These are phyloP conservation scores for Lethenteron reissneri DNA, from an alignment of 2,113 vertebrate genomes.

Conservation along the genomic window DNA sequence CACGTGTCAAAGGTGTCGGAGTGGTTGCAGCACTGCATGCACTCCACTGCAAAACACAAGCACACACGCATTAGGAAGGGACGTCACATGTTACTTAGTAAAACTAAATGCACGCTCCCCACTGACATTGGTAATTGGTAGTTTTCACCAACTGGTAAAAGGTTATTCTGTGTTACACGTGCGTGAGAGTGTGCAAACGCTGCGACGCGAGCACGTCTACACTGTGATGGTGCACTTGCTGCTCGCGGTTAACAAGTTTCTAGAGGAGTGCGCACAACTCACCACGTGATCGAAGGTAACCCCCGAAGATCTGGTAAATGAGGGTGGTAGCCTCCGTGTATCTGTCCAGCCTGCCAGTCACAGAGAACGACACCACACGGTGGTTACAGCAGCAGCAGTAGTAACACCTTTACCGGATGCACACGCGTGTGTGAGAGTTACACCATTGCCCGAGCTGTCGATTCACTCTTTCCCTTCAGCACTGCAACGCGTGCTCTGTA, in stretches of 20 bases:
- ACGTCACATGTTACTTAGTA: neutral
- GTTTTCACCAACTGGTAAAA: neutral
- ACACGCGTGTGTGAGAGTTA: too few relatives aligned
- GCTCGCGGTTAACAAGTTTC: neutral
- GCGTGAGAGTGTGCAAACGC: neutral
- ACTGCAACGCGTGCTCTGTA: too few relatives aligned
- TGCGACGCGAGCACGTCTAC: neutral
- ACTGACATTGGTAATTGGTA: neutral
- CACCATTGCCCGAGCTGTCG: too few relatives aligned
- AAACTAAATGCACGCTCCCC: neutral
- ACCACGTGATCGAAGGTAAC: too few relatives aligned
- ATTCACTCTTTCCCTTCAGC: too few relatives aligned
- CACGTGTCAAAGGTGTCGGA: conserved; percentile 82
- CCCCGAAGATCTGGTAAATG: too few relatives aligned
- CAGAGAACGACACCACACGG: too few relatives aligned
- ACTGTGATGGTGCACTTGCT: neutral
- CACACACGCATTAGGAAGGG: conserved; percentile 3
- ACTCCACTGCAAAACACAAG: conserved; percentile 64
- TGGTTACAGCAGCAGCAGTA: too few relatives aligned
- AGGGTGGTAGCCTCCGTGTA: too few relatives aligned
- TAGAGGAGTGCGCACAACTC: neutral
- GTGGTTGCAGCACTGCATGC: conserved; percentile 60
- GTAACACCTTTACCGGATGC: too few relatives aligned
- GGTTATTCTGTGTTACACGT: neutral
- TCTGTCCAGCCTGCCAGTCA: too few relatives aligned